Percentiles rank a stretch among this genome's conserved stretches.
Evolutionary conservation across 1,140 invertebrate genomes (phyloP).

Genomic region (Drosophila orena): DNA sequence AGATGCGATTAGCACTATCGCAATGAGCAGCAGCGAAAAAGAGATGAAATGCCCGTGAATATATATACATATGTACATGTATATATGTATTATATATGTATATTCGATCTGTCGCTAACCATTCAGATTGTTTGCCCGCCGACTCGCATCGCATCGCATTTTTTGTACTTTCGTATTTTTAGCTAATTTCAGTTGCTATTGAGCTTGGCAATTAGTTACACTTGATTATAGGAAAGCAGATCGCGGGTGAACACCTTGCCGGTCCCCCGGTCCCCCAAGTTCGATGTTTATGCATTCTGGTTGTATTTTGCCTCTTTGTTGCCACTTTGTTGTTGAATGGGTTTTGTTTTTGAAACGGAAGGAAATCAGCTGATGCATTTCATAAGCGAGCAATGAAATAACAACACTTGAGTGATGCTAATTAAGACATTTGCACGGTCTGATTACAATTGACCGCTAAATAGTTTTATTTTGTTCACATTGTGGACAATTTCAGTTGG

Average conservation of each 20-base stretch:
- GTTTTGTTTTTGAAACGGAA: not conserved
- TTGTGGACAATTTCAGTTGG: not conserved
- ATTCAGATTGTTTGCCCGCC: conserved; percentile 25
- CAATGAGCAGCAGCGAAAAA: not conserved
- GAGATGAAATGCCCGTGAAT: conserved; percentile 18
- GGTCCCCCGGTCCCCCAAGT: conserved; percentile 25
- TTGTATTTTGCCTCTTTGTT: conserved; percentile 24
- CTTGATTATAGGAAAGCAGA: conserved; percentile 51
- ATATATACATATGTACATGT: conserved; percentile 1
- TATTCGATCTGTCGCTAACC: conserved; percentile 28
- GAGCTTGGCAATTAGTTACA: conserved; percentile 73
- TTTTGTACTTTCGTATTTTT: conserved; percentile 45
- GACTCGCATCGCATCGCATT: conserved; percentile 8
- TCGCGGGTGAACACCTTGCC: conserved; percentile 40
- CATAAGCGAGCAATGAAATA: conserved; percentile 1
- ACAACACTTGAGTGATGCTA: conserved; percentile 4
- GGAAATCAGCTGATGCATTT: not conserved
- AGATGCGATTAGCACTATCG: conserved; percentile 60
- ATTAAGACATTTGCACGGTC: not conserved
- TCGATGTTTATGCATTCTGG: conserved; percentile 30
- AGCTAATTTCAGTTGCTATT: conserved; percentile 62
- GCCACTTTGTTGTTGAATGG: conserved; percentile 9
- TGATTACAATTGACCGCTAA: not conserved
- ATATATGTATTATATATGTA: not conserved
- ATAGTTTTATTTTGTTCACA: not conserved